Conservation (phyloP, 2,113 vertebrate species). For the Balaeniceps rex region DNA sequence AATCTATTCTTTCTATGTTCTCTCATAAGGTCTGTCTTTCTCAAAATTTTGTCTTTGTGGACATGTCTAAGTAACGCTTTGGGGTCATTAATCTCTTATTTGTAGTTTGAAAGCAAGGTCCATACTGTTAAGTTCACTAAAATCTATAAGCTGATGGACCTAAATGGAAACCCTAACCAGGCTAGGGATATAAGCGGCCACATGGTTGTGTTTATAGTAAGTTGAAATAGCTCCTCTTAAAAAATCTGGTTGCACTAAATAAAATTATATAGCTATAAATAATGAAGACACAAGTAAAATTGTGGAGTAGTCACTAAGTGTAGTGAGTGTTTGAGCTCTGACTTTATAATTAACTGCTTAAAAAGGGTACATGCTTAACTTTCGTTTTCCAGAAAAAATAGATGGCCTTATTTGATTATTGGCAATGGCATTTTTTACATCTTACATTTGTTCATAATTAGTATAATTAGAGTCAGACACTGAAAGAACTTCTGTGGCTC, state of each 20-base stretch:
- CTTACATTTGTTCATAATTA: conserved; percentile 10
- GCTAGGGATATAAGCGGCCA: neutral
- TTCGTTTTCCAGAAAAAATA: neutral
- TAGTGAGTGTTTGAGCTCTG: neutral
- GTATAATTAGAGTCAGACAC: neutral
- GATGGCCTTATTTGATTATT: neutral
- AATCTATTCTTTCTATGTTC: neutral
- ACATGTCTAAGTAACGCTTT: neutral
- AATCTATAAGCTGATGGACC: neutral
- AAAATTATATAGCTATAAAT: neutral
- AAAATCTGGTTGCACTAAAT: neutral
- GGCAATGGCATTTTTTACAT: neutral
- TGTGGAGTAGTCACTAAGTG: neutral
- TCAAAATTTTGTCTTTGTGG: neutral
- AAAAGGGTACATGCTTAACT: neutral
- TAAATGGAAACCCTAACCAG: neutral
- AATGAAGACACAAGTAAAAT: neutral
- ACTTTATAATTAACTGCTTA: neutral
- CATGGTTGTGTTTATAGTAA: neutral
- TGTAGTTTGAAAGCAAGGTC: neutral
- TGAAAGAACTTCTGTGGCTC: conserved; percentile 1
- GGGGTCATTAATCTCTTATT: neutral
- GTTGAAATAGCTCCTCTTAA: neutral
- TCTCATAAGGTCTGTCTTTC: neutral
- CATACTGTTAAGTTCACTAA: neutral